Percentiles rank a stretch among this genome's conserved stretches.
Conservation (phyloP, 2,113 vertebrate genomes). For the Centropus bengalensis region DNA sequence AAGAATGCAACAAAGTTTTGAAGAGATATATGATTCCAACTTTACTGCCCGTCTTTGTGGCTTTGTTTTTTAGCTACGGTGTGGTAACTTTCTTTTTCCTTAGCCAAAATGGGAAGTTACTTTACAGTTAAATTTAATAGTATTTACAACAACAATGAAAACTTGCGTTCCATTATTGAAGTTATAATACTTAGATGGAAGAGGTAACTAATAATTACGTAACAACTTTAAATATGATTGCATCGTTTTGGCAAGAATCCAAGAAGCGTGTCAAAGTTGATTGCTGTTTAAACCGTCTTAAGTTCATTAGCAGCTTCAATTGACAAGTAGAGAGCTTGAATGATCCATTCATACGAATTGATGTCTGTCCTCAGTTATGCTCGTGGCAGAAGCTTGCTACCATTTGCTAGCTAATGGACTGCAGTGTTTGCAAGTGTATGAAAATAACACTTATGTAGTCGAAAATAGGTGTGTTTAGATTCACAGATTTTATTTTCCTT, state of each 20-base stretch:
- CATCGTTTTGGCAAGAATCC: background rate
- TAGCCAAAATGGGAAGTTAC: background rate
- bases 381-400: background rate
- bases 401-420: background rate
- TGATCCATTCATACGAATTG: background rate
- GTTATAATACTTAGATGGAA: background rate
- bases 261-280: background rate
- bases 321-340: background rate
- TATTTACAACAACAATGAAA: background rate
- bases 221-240: background rate
- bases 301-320: background rate
- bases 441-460: background rate
- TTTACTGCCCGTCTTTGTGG: background rate
- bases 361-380: background rate
- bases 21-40: background rate
- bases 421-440: background rate
- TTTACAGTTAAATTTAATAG: background rate
- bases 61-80: background rate
- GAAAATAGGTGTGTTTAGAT: background rate
- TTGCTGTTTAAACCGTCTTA: background rate
- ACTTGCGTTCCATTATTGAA: background rate
- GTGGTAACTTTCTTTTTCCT: background rate
- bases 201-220: background rate
- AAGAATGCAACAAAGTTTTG: background rate
- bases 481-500: background rate